Evolutionary conservation across 2,888 invertebrate genomes (phyloP).

Genomic region (Bombylius major): DNA sequence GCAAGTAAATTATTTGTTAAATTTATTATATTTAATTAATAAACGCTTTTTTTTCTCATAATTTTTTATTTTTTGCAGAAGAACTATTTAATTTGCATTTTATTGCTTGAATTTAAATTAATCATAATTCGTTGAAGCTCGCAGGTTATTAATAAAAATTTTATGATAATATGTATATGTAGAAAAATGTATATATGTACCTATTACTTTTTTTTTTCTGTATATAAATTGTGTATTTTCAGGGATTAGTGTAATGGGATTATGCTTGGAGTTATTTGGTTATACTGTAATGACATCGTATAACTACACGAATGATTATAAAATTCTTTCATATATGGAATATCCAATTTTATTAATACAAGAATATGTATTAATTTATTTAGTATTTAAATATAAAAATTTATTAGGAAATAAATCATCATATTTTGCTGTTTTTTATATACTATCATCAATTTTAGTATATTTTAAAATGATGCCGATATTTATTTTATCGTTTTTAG

Average conservation of each 20-base stretch:
- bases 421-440: slow-evolving; percentile 35
- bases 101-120: too few relatives aligned
- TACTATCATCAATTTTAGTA: slow-evolving; percentile 36
- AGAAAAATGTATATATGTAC: too few relatives aligned
- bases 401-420: slow-evolving; percentile 37
- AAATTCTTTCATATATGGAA: slow-evolving; percentile 66
- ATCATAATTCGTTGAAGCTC: too few relatives aligned
- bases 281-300: slow-evolving; percentile 71
- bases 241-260: slow-evolving; percentile 33
- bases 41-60: too few relatives aligned
- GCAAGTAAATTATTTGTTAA: too few relatives aligned
- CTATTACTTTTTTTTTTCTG: too few relatives aligned
- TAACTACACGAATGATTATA: slow-evolving; percentile 62
- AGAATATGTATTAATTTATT: slow-evolving; percentile 57
- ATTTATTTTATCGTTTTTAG: slow-evolving; percentile 29
- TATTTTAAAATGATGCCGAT: slow-evolving; percentile 31
- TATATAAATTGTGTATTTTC: slow-evolving; percentile 1
- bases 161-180: too few relatives aligned
- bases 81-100: too few relatives aligned
- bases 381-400: slow-evolving; percentile 55
- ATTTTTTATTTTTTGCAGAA: too few relatives aligned
- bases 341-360: slow-evolving; percentile 69
- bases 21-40: too few relatives aligned
- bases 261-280: slow-evolving; percentile 44
- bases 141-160: too few relatives aligned